Evolutionary conservation across 2,888 invertebrate species (phyloP).

Genomic region (Pedicia rivosa): DNA sequence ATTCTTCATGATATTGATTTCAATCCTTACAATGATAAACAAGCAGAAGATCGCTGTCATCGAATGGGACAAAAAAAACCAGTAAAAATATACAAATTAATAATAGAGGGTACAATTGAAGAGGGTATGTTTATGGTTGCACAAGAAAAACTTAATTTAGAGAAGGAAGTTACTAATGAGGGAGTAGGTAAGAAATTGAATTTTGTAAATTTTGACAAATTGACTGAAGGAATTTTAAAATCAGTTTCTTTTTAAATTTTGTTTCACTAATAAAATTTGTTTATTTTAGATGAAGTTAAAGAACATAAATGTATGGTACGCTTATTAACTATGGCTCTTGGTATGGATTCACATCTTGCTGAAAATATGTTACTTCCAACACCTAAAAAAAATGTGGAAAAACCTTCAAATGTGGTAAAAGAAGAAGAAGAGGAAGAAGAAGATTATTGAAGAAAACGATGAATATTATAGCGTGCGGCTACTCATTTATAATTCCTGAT

Average conservation of each 20-base stretch:
- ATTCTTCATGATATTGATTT: conserved; percentile 96
- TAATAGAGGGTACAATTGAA: conserved; percentile 78
- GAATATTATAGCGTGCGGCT: no score
- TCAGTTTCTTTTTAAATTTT: not conserved
- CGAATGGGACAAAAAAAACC: conserved; percentile 64
- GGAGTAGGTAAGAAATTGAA: conserved; percentile 31
- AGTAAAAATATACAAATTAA: conserved; percentile 70
- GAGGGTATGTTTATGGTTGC: conserved; percentile 85
- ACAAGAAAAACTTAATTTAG: conserved; percentile 78
- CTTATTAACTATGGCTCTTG: conserved; percentile 61
- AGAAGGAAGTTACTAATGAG: conserved; percentile 63
- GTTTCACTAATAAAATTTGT: conserved; percentile 33
- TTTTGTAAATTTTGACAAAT: no score
- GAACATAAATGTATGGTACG: conserved; percentile 68
- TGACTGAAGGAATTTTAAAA: no score
- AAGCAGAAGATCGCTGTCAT: conserved; percentile 84
- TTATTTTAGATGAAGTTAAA: conserved; percentile 50
- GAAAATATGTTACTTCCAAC: conserved; percentile 18
- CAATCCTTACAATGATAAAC: conserved; percentile 97
- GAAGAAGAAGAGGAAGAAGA: not conserved
- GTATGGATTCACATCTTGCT: conserved; percentile 30
- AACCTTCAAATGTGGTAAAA: not conserved
- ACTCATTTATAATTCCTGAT: no score
- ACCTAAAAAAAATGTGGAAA: not conserved
- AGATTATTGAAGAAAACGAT: no score